phyloP scores from a whole-genome alignment of 2,888 invertebrate species.

The Drosophila greeni region DNA sequence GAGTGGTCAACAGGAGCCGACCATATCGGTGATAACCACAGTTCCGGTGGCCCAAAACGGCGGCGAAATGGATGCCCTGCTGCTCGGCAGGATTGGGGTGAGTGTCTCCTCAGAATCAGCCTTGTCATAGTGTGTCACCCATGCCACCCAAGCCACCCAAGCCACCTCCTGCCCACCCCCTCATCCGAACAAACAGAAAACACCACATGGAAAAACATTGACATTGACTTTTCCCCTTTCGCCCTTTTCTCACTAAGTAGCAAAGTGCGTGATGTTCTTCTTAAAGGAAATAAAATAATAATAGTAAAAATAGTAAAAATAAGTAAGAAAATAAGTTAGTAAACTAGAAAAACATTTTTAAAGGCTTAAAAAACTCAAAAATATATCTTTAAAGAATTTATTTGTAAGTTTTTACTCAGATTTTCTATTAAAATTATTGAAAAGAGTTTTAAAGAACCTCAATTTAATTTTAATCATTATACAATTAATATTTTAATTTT shows the following conservation, averaged over 20 bases:
- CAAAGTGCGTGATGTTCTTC: conserved; percentile 60
- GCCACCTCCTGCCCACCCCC: conserved; percentile 1
- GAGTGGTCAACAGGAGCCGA: conserved; percentile 76
- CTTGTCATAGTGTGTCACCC: conserved; percentile 5
- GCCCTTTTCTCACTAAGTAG: conserved; percentile 55
- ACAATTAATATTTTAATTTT: too few species aligned
- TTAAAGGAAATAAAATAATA: conserved; percentile 23
- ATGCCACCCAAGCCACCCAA: not conserved
- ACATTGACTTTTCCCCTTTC: conserved; percentile 28
- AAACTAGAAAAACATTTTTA: too few species aligned
- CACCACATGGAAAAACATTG: conserved; percentile 41
- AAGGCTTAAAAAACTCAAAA: too few species aligned
- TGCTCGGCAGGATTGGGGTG: conserved; percentile 88
- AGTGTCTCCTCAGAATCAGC: conserved; percentile 76
- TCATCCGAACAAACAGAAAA: conserved; percentile 33
- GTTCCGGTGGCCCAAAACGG: conserved; percentile 80
- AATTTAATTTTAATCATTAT: too few species aligned
- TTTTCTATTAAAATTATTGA: too few species aligned
- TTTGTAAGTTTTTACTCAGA: not conserved
- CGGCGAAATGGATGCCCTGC: conserved; percentile 89
- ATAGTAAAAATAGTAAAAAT: conserved; percentile 1
- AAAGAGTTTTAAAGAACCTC: too few species aligned
- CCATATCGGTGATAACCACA: conserved; percentile 77
- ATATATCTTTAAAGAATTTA: too few species aligned
- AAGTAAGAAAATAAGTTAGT: too few species aligned